Evolutionary conservation across 92 coral and sea anemone species (phyloP).

Genomic region (Epizoanthus scotinus): DNA sequence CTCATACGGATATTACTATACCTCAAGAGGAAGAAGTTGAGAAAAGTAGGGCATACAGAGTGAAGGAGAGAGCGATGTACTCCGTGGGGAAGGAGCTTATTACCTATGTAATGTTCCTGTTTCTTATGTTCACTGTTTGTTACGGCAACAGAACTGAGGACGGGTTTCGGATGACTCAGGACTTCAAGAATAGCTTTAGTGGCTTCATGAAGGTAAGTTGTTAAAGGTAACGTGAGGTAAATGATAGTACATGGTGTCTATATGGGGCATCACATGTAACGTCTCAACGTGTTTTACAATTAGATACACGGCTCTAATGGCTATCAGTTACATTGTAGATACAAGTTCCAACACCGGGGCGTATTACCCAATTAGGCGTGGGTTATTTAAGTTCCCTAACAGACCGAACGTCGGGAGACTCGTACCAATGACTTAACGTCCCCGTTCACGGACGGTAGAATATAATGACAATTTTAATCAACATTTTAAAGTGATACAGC

Average conservation of each 20-base stretch:
- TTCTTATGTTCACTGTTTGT: constrained; percentile 11
- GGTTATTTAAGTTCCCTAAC: too few species aligned
- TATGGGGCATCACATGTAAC: too few species aligned
- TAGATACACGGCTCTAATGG: too few species aligned
- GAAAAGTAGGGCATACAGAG: background rate
- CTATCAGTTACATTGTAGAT: too few species aligned
- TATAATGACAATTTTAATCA: too few species aligned
- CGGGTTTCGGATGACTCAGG: background rate
- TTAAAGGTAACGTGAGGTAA: background rate
- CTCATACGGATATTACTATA: background rate
- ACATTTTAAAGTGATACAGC: background rate
- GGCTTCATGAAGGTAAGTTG: background rate
- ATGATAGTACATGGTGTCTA: too few species aligned
- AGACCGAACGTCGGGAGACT: too few species aligned
- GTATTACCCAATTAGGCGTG: too few species aligned
- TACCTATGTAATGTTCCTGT: background rate
- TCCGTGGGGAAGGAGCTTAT: background rate
- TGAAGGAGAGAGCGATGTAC: background rate
- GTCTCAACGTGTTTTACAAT: too few species aligned
- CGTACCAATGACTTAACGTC: too few species aligned
- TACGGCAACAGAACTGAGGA: constrained; percentile 2
- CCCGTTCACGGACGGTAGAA: too few species aligned
- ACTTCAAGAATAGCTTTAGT: background rate
- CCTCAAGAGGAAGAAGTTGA: constrained; percentile 2
- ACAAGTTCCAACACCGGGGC: too few species aligned